Base-by-base conservation (phyloP, 2,797 vertebrate species). In the Manis crassicaudata region DNA sequence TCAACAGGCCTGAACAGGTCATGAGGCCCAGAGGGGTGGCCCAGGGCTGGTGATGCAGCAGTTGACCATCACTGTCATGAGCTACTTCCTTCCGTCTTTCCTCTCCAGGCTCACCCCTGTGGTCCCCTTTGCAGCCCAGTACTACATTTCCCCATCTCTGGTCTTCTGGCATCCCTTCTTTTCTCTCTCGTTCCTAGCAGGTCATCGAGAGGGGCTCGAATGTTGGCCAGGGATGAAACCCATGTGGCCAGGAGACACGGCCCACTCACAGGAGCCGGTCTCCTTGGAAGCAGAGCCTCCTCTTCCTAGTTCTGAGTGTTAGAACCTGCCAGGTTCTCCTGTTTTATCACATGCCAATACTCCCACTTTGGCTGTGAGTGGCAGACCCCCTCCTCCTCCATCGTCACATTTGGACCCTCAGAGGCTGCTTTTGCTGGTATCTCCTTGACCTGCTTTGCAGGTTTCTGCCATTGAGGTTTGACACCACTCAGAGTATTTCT, bases 61-160 rank as follows among this genome's bases (percentile, higher is more conserved):
- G 3, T 14, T 27, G 50, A 23, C 5, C 1, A 1, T 43, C 10
- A 0, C 3, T 46, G 46, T 46, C 46, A 46, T 46, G 46, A 46
- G 14, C 68, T 2, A 1, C 5, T 23, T 40, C 67, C 43, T 52
- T 50, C 43, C 35, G 16, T 37, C 43, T 65, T 83, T 25, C 50
- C 21, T 12, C 63, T 60, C 16, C 0, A 9, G 5, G 10, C 21
- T 70, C 23, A n/a, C 7, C 5, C 1, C 8, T 37, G 5, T 21
- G 16, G 16, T 67, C 23, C 46, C 8, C 14, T 84, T 17, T 54
- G 56, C 35, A 5, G 0, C 32, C 50, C n/a, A n/a, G n/a, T 54
- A 50, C 43, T 56, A 29, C 43, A 10, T 68, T 27, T 23, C 32
- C 85, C 40, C 50, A 1, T 68, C 50, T 65, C 17, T 4, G 35